Base-by-base conservation (phyloP, 2,113 vertebrate genomes). In the Egretta garzetta region DNA sequence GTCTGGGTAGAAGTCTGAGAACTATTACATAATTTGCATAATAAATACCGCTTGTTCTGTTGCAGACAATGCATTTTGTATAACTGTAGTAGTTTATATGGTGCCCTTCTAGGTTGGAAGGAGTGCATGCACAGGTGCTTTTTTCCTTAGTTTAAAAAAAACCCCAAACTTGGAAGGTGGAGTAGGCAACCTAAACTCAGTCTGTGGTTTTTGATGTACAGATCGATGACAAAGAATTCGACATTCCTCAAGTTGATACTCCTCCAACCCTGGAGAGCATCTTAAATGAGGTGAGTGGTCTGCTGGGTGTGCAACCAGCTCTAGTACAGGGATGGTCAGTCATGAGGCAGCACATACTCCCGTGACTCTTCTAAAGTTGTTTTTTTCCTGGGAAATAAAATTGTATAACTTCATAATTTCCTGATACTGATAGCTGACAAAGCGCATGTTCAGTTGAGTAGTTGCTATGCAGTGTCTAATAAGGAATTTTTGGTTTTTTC, bases 191-290 rank as follows among this genome's bases (percentile, higher is more conserved):
- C 23, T 86, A 45, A 84, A 28, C 27, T 60, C 33, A 47, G 14
- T 19, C 59, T 87, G 14, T 90, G 67, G 63, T 93, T 63, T 93
- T 41, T 94, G 60, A 49, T 70, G 11, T 82, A 75, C 98, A 99
- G 99, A 99, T 99, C 3, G 99, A 99, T 39, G 99, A 99, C 96
- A 99, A 99, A 93, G 99, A 99, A 92, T 99, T 99, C 32, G 99
- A 99, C 96, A 99, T 99, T 96, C 99, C 99, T 96, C 99, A 99
- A 96, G 99, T 99, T 77, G 99, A 99, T 97, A 99, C 99, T 4
- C 99, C 99, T 63, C 99, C 99, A 37, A 99, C 99, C 2, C 97
- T 99, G 93, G 99, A 99, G 96, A 99, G 99, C 98, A 99, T 99
- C 96, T 97, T 99, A 10, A 99, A 99, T 79, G 99, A 99, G 98